A percentile compares a stretch with the other conserved stretches of the same genome.
Evolutionary conservation across 2,113 vertebrate genomes (phyloP).

Genomic region (Glaucidium brasilianum): DNA sequence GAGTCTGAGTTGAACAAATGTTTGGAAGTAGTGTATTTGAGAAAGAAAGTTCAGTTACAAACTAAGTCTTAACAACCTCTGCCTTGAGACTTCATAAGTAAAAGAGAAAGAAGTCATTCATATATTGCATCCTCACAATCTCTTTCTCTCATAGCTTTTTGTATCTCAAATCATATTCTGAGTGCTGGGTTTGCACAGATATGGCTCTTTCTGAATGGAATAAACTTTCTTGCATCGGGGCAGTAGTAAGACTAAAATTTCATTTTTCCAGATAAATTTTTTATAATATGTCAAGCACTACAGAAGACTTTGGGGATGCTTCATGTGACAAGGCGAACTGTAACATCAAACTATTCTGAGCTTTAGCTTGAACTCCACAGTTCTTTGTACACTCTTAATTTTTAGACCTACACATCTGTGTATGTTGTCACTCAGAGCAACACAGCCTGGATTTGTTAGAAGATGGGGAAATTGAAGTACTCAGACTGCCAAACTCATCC

Average conservation of each 20-base stretch:
- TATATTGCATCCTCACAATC: background rate
- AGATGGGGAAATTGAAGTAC: background rate
- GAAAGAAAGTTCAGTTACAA: constrained; percentile 10
- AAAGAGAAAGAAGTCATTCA: background rate
- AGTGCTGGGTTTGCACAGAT: background rate
- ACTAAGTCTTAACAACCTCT: background rate
- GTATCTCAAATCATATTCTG: background rate
- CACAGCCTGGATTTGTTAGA: background rate
- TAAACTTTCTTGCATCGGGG: background rate
- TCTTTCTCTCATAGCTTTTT: background rate
- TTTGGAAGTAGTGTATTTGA: background rate
- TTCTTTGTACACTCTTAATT: background rate
- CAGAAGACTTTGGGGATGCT: background rate
- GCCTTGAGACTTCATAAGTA: background rate
- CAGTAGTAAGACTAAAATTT: background rate
- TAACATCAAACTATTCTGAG: background rate
- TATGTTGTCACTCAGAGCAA: background rate
- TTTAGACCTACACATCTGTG: background rate
- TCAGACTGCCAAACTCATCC: background rate
- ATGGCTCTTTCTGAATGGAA: background rate
- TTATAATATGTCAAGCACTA: background rate
- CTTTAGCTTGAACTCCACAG: background rate
- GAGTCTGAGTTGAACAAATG: background rate
- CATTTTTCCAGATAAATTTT: background rate
- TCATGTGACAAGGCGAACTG: background rate